Evolutionary conservation across 2,113 vertebrate species (phyloP).

Genomic region (Nesogale talazaci): DNA sequence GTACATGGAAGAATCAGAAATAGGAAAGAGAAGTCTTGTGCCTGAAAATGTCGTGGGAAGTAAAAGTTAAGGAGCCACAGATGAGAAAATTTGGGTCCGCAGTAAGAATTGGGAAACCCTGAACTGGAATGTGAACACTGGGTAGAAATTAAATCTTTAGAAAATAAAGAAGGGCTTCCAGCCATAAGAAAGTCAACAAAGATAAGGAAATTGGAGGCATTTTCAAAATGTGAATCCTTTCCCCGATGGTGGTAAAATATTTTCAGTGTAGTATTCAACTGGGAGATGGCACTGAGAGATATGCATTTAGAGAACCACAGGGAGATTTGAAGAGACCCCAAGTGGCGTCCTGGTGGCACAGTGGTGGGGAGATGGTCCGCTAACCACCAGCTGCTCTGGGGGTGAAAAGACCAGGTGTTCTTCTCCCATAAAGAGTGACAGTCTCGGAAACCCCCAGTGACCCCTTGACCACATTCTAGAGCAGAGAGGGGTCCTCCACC

Average conservation of each 20-base stretch:
- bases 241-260: constrained; percentile 13
- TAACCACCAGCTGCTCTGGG: no score
- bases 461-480: no score
- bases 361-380: no score
- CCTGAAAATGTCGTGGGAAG: neutral
- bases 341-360: no score
- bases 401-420: no score
- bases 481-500: no score
- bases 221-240: neutral
- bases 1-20: neutral
- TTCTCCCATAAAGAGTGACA: no score
- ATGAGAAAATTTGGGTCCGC: neutral
- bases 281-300: neutral
- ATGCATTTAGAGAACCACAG: neutral
- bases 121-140: neutral
- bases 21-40: no score
- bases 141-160: neutral
- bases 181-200: neutral
- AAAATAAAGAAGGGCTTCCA: constrained; percentile 24
- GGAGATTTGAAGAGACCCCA: neutral
- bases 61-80: neutral
- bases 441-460: no score
- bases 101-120: neutral
- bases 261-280: neutral
- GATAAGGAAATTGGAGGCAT: neutral